phyloP scores from a whole-genome alignment of 2,113 vertebrate genomes.

The Petroica traversi region DNA sequence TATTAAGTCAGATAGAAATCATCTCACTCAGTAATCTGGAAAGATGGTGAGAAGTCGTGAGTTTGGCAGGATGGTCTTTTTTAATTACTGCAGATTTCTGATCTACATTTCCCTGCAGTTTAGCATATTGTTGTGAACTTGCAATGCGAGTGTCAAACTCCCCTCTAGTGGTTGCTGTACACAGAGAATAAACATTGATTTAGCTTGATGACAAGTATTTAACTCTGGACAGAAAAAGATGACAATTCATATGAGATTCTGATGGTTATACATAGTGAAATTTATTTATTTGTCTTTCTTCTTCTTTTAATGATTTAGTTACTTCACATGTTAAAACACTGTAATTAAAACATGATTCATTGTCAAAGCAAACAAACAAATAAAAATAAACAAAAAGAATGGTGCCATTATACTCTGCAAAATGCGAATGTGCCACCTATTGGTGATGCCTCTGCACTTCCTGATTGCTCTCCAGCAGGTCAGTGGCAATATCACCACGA shows the following conservation, averaged over 20 bases:
- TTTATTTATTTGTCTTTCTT: neutral
- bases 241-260: neutral
- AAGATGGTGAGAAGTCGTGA: neutral
- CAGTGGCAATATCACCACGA: neutral
- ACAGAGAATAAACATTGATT: slow-evolving; percentile 38
- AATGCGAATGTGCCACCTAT: slow-evolving; percentile 47
- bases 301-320: slow-evolving; percentile 19
- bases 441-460: neutral
- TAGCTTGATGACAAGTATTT: slow-evolving; percentile 17
- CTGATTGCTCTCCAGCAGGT: neutral
- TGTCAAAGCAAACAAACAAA: slow-evolving; percentile 47
- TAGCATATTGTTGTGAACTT: slow-evolving; percentile 2
- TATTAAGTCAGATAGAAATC: slow-evolving; percentile 37
- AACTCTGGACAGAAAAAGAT: neutral
- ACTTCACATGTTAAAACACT: slow-evolving; percentile 34
- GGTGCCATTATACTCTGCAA: neutral
- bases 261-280: neutral
- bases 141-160: slow-evolving; percentile 29
- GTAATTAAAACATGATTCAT: slow-evolving; percentile 43
- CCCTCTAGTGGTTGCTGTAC: slow-evolving; percentile 54
- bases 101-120: neutral
- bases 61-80: slow-evolving; percentile 11
- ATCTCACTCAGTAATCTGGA: slow-evolving; percentile 5
- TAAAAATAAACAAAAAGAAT: neutral
- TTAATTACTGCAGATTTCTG: slow-evolving; percentile 24